Evolutionary conservation across 2,113 vertebrate genomes (phyloP).

Genomic region (Indicator indicator): DNA sequence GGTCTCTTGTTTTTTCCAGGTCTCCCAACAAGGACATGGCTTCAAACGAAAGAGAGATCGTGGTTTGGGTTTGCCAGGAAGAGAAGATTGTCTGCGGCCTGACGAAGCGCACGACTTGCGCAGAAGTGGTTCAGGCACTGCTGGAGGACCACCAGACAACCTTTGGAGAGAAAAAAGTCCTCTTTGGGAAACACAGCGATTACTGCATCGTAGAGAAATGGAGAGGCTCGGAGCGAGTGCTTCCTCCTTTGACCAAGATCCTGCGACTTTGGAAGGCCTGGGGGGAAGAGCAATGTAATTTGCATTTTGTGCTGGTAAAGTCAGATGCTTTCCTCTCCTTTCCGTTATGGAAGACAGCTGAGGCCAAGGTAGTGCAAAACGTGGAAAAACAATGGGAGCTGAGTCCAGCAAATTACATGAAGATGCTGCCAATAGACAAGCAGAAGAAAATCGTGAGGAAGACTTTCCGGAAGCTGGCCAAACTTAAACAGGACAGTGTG

Average conservation of each 20-base stretch:
- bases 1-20: slow-evolving; percentile 68
- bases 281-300: slow-evolving; percentile 89
- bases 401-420: slow-evolving; percentile 81
- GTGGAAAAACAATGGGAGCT: slow-evolving; percentile 82
- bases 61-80: slow-evolving; percentile 91
- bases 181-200: slow-evolving; percentile 86
- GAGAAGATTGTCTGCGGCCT: slow-evolving; percentile 94
- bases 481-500: slow-evolving; percentile 84
- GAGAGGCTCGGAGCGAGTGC: slow-evolving; percentile 89
- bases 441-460: slow-evolving; percentile 94
- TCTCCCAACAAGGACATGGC: slow-evolving; percentile 82
- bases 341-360: slow-evolving; percentile 80
- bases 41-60: slow-evolving; percentile 87
- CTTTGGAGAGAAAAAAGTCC: slow-evolving; percentile 82
- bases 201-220: slow-evolving; percentile 94
- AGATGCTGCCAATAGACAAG: slow-evolving; percentile 85
- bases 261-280: slow-evolving; percentile 93
- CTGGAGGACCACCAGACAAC: slow-evolving; percentile 88
- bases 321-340: slow-evolving; percentile 85
- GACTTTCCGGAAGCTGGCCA: slow-evolving; percentile 92
- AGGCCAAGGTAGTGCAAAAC: slow-evolving; percentile 78
- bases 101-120: slow-evolving; percentile 91
- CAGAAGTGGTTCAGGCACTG: slow-evolving; percentile 89
- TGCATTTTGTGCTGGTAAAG: slow-evolving; percentile 90
- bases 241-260: slow-evolving; percentile 92